Conservation (phyloP, 2,888 invertebrate species). For the Phania funesta region DNA sequence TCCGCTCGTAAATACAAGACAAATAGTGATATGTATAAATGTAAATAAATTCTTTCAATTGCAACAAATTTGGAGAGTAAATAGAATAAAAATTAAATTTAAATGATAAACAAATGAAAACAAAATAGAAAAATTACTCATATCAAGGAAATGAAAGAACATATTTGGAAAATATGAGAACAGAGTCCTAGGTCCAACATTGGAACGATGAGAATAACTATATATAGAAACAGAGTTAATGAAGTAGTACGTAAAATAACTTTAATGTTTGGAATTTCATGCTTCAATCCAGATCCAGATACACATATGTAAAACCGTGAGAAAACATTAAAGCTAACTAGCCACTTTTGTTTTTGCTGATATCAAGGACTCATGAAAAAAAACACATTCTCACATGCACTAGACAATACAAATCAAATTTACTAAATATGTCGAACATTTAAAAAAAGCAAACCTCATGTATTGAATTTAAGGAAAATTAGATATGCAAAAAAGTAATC, state of each 20-base stretch:
- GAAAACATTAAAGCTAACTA: conserved; percentile 61
- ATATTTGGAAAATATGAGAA: too few relatives aligned
- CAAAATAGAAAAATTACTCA: background rate
- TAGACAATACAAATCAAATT: conserved; percentile 5
- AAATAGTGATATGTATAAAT: too few relatives aligned
- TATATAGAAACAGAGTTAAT: too few relatives aligned
- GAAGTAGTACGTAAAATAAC: conserved; percentile 31
- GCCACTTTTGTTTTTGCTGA: conserved; percentile 62
- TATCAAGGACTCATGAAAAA: conserved; percentile 15
- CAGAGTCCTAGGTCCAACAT: too few relatives aligned
- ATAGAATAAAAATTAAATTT: too few relatives aligned
- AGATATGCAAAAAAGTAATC: conserved; percentile 50
- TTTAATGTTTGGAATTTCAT: conserved; percentile 39
- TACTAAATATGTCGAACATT: conserved; percentile 25
- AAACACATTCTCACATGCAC: background rate
- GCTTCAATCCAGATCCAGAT: background rate
- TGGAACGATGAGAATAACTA: too few relatives aligned
- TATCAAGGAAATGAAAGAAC: conserved; percentile 22
- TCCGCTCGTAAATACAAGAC: too few relatives aligned
- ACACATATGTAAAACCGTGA: background rate
- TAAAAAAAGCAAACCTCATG: conserved; percentile 53
- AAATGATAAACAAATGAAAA: conserved; percentile 75
- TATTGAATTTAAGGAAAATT: conserved; percentile 28
- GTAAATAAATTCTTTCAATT: too few relatives aligned
- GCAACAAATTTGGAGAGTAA: too few relatives aligned